Conservation (phyloP, 1,140 invertebrate species). For the Trachymyrmex cornetzi region DNA sequence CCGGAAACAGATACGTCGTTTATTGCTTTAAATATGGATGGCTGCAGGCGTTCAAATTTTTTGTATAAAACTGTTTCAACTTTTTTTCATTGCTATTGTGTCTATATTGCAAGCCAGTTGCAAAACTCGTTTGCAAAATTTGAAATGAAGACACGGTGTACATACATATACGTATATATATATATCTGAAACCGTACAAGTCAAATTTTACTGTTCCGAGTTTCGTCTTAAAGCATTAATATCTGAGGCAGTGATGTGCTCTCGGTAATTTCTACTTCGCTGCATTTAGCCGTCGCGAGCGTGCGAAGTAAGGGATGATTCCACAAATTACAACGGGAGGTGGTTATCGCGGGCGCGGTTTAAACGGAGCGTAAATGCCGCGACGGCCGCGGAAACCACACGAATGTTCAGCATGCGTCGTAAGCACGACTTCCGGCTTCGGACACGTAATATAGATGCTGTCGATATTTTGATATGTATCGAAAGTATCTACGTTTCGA, state of each 20-base stretch:
- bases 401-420: conserved; percentile 65
- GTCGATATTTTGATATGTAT: conserved; percentile 30
- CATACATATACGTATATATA: too few species aligned
- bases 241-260: conserved; percentile 5
- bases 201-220: neutral
- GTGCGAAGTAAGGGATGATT: conserved; percentile 58
- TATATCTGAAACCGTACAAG: neutral
- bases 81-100: neutral
- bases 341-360: conserved; percentile 38
- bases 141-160: neutral
- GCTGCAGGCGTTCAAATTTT: neutral
- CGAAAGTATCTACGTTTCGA: neutral
- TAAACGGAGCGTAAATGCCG: conserved; percentile 64
- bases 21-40: conserved; percentile 11
- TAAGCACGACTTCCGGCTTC: conserved; percentile 47
- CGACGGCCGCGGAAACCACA: conserved; percentile 67
- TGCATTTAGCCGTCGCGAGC: conserved; percentile 43
- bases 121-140: neutral
- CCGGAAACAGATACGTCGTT: neutral
- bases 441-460: neutral
- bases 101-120: neutral
- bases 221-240: conserved; percentile 28
- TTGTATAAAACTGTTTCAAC: conserved; percentile 3
- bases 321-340: conserved; percentile 64
- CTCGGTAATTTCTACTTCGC: conserved; percentile 34